Percentiles rank a stretch among this genome's conserved stretches.
These are phyloP conservation scores for Pachycephus smyrnensis DNA, from an alignment of 2,888 invertebrate species.

Conservation along the genomic window DNA sequence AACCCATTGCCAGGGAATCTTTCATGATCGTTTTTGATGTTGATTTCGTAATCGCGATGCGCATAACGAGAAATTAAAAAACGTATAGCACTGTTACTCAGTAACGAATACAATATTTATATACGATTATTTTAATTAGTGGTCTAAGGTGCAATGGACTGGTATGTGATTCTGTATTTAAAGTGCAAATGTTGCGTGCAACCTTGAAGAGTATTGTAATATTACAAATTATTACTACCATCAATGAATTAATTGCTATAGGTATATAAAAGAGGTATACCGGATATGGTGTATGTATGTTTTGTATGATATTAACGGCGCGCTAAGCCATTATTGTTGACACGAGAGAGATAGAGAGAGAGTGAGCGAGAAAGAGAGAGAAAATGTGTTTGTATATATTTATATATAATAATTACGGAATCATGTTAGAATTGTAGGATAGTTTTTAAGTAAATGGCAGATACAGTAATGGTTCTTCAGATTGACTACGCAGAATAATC, in stretches of 20 bases:
- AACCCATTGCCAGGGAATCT: not conserved
- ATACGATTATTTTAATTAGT: conserved; percentile 33
- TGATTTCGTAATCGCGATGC: not conserved
- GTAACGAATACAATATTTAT: conserved; percentile 36
- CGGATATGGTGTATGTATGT: conserved; percentile 13
- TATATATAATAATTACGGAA: conserved; percentile 46
- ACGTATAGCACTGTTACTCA: conserved; percentile 30
- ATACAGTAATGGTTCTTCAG: conserved; percentile 40
- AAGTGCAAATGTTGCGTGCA: conserved; percentile 61
- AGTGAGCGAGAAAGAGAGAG: conserved; percentile 25
- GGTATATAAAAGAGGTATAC: conserved; percentile 14
- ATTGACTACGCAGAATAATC: conserved; percentile 13
- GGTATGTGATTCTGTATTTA: conserved; percentile 63
- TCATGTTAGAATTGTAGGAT: conserved; percentile 38
- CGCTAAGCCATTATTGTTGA: conserved; percentile 39
- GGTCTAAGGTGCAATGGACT: conserved; percentile 53
- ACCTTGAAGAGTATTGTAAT: conserved; percentile 60
- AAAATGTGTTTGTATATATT: conserved; percentile 56
- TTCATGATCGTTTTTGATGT: not conserved
- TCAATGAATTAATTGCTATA: conserved; percentile 15
- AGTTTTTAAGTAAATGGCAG: conserved; percentile 36
- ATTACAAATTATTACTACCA: conserved; percentile 52
- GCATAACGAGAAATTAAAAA: not conserved
- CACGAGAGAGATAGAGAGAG: conserved; percentile 29
- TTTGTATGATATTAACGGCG: conserved; percentile 24